Conservation (phyloP, 2,888 invertebrate species). For the Incurvaria masculella region DNA sequence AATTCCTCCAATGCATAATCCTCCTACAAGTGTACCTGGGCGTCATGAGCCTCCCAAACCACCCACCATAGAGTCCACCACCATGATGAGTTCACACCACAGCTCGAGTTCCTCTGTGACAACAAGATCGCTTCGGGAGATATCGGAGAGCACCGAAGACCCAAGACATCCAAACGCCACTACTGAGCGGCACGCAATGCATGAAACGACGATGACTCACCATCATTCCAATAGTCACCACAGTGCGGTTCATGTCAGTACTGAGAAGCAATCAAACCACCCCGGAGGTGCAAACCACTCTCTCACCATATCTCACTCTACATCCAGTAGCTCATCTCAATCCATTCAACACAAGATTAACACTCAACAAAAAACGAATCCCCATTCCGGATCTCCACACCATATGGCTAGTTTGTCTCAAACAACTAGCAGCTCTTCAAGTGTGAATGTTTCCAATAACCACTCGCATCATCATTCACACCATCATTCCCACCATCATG, state of each 20-base stretch:
- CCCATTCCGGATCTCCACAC: conserved; percentile 49
- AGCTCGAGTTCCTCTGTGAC: conserved; percentile 71
- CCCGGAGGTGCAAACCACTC: conserved; percentile 55
- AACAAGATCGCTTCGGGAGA: conserved; percentile 61
- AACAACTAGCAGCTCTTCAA: conserved; percentile 49
- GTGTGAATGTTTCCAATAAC: conserved; percentile 53
- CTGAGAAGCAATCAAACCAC: conserved; percentile 57
- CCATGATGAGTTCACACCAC: conserved; percentile 67
- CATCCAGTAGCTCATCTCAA: conserved; percentile 63
- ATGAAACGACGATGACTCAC: conserved; percentile 64
- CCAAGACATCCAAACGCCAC: conserved; percentile 45
- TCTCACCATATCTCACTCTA: conserved; percentile 65
- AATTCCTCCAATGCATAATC: conserved; percentile 62
- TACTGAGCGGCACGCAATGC: conserved; percentile 59
- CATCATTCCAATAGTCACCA: conserved; percentile 65
- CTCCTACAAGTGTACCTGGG: conserved; percentile 43
- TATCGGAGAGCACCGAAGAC: conserved; percentile 51
- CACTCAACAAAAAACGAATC: conserved; percentile 46
- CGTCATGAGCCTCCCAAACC: conserved; percentile 51
- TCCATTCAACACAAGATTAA: conserved; percentile 62
- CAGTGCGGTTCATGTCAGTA: conserved; percentile 62
- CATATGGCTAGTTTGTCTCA: conserved; percentile 56
- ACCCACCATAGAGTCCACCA: conserved; percentile 60
- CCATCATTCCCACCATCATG: conserved; percentile 62
- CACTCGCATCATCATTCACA: conserved; percentile 68